Base-by-base conservation (phyloP, 1,140 invertebrate genomes). In the Drosophila nannoptera region DNA sequence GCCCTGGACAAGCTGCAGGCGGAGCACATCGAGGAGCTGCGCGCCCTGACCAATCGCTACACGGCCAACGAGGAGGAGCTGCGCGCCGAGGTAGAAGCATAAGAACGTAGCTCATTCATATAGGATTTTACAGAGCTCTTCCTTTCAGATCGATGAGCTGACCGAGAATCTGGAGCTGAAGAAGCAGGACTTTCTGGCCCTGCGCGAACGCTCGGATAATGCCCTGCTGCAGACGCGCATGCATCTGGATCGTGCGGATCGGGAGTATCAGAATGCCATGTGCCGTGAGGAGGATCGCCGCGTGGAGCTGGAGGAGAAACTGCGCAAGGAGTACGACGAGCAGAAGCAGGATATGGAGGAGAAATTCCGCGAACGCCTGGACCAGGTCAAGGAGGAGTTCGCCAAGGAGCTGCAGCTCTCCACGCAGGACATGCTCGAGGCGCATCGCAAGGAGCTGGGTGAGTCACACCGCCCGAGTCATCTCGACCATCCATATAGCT, bases 381-480 rank as follows among this genome's bases (percentile, higher is more conserved):
- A 75, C 31, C 87, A 89, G 69, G 87, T 90, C 7, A 89, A 88
- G 59, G 87, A 89, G n/a, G 87, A 90, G 52, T 90, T 89, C 55
- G 76, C 83, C 50, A 86, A 78, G 9, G 89, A 90, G 59, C 55
- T 90, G 59, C 86, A 83, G 52, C 54, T 77, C 2, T 74, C 78
- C 43, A 89, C 81, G 9, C 92, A 94, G 77, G 91, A 92, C 73
- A 78, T 94, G 64, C 86, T 90, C 16, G 87, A 91, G 31, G 78
- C 92, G 58, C 91, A 93, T 84, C 90, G 91, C 63, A 89, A 91
- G 71, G 91, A 94, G 88, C 77, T 94, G 76, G 91, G 93, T 93
- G 86, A 35, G 64, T 22, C 22, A 22, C 3, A 22, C 22, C 22
- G 1, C 22, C n/a, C n/a, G n/a, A n/a, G n/a, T n/a, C n/a, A n/a